A percentile compares a stretch with the other conserved stretches of the same genome.
These are phyloP conservation scores for Odontothrips loti DNA, from an alignment of 2,888 invertebrate genomes.

Conservation along the genomic window DNA sequence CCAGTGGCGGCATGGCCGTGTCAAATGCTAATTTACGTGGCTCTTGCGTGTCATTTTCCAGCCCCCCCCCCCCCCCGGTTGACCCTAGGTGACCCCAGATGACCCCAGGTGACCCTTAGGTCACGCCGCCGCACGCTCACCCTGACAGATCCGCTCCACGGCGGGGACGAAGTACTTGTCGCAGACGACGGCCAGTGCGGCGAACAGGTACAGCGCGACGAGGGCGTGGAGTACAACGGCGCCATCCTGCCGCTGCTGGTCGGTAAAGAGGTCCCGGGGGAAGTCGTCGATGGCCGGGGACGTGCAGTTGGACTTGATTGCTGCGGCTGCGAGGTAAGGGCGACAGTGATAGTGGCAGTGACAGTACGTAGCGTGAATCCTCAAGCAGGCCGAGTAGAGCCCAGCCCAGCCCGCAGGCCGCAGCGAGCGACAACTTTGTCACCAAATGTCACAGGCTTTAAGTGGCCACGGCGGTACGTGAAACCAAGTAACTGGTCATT, in stretches of 20 bases:
- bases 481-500: no score
- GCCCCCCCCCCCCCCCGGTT: no score
- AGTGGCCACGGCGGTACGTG: no score
- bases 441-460: no score
- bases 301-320: constrained; percentile 47
- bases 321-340: not conserved
- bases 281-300: constrained; percentile 60
- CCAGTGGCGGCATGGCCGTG: no score
- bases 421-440: not conserved
- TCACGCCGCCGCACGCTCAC: constrained; percentile 45
- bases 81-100: no score
- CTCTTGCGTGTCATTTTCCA: no score
- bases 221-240: constrained; percentile 58
- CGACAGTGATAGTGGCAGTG: not conserved
- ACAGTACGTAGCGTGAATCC: not conserved
- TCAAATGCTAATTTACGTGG: no score
- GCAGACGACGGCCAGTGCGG: constrained; percentile 60
- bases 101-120: no score
- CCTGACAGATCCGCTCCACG: constrained; percentile 59
- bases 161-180: constrained; percentile 65
- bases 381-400: not conserved
- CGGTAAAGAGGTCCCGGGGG: constrained; percentile 56
- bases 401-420: not conserved
- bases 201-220: constrained; percentile 59
- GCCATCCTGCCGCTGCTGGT: constrained; percentile 54